Evolutionary conservation across 2,113 vertebrate genomes (phyloP).

Genomic region (Heterotilapia buettikoferi): DNA sequence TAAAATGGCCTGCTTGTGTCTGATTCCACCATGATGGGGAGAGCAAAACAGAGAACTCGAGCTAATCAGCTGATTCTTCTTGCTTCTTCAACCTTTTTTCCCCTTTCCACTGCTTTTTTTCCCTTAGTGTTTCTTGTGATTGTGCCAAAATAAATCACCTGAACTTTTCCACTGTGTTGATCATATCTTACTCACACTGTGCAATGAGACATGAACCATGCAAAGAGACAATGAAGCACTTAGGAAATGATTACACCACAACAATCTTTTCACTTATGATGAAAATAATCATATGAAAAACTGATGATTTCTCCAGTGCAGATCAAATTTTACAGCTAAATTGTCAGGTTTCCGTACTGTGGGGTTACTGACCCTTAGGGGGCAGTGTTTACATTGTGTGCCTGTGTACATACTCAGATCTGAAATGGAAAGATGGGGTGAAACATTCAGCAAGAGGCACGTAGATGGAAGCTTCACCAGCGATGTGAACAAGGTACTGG

Average conservation of each 20-base stretch:
- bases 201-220: not conserved
- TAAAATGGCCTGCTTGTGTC: not conserved
- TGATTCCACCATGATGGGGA: slow-evolving; percentile 23
- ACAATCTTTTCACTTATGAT: not conserved
- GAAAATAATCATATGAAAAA: not conserved
- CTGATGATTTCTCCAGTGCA: not conserved
- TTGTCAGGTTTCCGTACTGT: not conserved
- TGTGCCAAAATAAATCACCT: slow-evolving; percentile 74
- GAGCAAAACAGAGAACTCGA: slow-evolving; percentile 15
- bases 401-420: slow-evolving; percentile 73
- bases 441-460: slow-evolving; percentile 79
- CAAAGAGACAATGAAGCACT: not conserved
- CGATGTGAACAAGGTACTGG: slow-evolving; percentile 90
- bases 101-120: not conserved
- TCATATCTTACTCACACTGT: not conserved
- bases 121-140: slow-evolving; percentile 30
- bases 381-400: slow-evolving; percentile 38
- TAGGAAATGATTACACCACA: not conserved
- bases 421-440: slow-evolving; percentile 61
- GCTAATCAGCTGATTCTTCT: slow-evolving; percentile 22
- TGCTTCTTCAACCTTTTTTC: not conserved
- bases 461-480: slow-evolving; percentile 95
- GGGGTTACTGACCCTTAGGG: not conserved
- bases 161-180: slow-evolving; percentile 61
- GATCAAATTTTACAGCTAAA: not conserved